phyloP scores from a whole-genome alignment of 1,140 invertebrate genomes.

The Diorhabda carinulata region DNA sequence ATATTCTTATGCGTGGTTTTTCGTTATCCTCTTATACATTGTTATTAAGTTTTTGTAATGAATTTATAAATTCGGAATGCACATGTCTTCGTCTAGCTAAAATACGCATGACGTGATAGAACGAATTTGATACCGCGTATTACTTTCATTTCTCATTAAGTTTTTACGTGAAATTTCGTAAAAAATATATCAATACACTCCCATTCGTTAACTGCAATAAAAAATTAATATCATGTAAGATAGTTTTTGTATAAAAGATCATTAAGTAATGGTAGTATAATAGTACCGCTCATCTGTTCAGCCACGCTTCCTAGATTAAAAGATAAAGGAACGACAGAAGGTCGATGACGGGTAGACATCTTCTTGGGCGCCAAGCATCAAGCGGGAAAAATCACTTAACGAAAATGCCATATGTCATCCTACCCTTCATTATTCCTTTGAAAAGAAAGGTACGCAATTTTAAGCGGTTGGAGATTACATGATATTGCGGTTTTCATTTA shows the following conservation, averaged over 20 bases:
- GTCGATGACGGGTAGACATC: neutral
- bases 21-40: too few relatives aligned
- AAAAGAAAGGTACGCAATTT: neutral
- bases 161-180: neutral
- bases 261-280: constrained; percentile 1
- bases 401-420: neutral
- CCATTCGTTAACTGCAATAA: neutral
- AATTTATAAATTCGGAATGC: too few relatives aligned
- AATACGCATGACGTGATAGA: too few relatives aligned
- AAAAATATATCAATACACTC: neutral
- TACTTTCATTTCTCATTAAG: neutral
- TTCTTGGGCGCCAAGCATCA: constrained; percentile 1
- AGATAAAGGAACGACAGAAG: constrained; percentile 2
- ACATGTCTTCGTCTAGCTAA: too few relatives aligned
- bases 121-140: neutral
- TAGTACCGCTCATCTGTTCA: neutral
- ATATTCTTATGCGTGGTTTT: too few relatives aligned
- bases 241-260: neutral
- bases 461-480: neutral
- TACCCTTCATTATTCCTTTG: neutral
- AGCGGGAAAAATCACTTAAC: neutral
- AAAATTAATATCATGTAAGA: neutral
- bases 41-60: too few relatives aligned
- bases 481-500: neutral
- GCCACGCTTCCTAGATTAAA: constrained; percentile 1